Evolutionary conservation across 2,797 vertebrate genomes (phyloP), one percentile per base, ranked within the genome.

Genomic region (Lagorchestes hirsutus): DNA sequence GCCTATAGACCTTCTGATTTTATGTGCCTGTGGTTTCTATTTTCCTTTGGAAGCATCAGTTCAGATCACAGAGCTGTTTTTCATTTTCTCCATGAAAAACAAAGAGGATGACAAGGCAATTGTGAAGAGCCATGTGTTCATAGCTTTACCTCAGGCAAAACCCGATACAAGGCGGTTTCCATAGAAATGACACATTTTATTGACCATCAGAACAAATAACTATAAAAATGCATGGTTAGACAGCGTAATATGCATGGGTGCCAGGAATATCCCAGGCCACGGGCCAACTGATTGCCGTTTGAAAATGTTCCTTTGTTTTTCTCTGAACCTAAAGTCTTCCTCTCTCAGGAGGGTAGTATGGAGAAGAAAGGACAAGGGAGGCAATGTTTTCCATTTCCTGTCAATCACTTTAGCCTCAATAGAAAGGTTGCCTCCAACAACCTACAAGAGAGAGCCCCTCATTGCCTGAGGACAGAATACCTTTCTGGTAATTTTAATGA

Each of bases 61-160:
- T 55, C 95, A 55, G 28, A 91, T 56, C 31, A 54, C 40, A 29
- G 34, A 94, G 74, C 92, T 97, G 95, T 59, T 97, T 97, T 96
- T 95, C 92, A 97, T 97, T 97, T 97, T 96, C 90, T 91, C 67
- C 58, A 16, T 50, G 56, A 94, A 67, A 95, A 95, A 94, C 59
- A 93, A 95, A 96, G 54, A 82, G 22, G 54, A 24, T 93, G 92
- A 95, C 91, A 92, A 59, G 46, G 55, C 91, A 92, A 10, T 54
- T 96, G 82, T 87, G 93, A 92, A 96, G 92, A 95, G 46, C 59
- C 59, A 87, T 93, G 90, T 58, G 94, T 94, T 95, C 62, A 87
- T 94, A 96, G 40, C 82, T 94, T 94, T 95, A 93, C 96, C 91
- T 95, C 96, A 95, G 93, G 95, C 92, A 93, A 96, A 97, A 50